Evolutionary conservation across 2,113 vertebrate species (phyloP).

Genomic region (Leuciscus idus): DNA sequence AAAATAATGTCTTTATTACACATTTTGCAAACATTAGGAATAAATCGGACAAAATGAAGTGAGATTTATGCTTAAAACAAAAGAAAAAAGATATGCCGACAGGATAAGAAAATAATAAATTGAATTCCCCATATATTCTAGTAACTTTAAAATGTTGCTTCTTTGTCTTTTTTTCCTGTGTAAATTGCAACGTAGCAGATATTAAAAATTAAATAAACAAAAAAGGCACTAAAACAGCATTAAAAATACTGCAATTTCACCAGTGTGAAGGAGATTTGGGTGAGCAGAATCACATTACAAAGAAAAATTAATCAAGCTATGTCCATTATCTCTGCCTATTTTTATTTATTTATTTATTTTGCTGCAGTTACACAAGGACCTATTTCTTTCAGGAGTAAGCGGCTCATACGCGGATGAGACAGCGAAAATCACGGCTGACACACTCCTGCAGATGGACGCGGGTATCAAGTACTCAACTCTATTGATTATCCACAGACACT

Average conservation of each 20-base stretch:
- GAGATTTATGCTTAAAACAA: not conserved
- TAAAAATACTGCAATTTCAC: not conserved
- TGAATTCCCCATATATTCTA: not conserved
- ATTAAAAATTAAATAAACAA: not conserved
- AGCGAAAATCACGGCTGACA: constrained; percentile 46
- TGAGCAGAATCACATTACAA: constrained; percentile 36
- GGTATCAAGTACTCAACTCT: constrained; percentile 33
- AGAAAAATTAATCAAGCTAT: constrained; percentile 41
- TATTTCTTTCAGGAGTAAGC: constrained; percentile 37
- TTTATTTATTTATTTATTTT: not conserved
- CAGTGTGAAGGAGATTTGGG: not conserved
- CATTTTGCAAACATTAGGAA: not conserved
- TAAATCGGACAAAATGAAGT: not conserved
- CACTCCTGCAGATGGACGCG: constrained; percentile 40
- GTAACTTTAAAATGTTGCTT: not conserved
- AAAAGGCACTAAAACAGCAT: not conserved
- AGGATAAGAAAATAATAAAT: not conserved
- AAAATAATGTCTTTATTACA: too few species aligned
- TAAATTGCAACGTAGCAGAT: not conserved
- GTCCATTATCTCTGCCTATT: constrained; percentile 29
- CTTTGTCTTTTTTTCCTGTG: not conserved
- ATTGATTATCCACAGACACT: constrained; percentile 26
- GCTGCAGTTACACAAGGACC: constrained; percentile 17
- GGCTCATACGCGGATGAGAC: constrained; percentile 35
- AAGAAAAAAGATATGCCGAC: not conserved